Base-by-base conservation (phyloP, 1,140 invertebrate species). In the Berghia stephanieae region DNA sequence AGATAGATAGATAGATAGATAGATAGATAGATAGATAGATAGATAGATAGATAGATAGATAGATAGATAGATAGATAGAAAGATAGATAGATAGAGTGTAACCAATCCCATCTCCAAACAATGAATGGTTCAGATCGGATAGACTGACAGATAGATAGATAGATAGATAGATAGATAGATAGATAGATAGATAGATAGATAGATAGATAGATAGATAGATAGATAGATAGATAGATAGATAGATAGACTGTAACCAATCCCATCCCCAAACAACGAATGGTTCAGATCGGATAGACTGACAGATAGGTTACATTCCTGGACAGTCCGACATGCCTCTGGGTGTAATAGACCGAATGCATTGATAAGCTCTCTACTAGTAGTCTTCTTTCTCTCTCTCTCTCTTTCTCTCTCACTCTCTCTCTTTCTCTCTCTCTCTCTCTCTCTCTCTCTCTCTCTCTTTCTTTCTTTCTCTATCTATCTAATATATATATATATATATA, bases 1-100 rank as follows among this genome's bases (percentile, higher is more conserved):
- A 60, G 55, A 60, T 60, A 60, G 55, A 60, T 60, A 60, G 55
- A 60, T 60, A 60, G 55, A 60, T 60, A 60, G 55, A 60, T 60
- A 60, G 55, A 60, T 60, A 60, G 55, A 60, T 60, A 60, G 55
- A 60, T 60, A 60, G 55, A 60, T 60, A 60, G 55, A 60, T 60
- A 60, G 55, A 60, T 60, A 60, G 55, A 60, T 60, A 60, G 55
- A 60, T 60, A 60, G 55, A 60, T 60, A 60, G 55, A 60, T 60
- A 60, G 55, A 60, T 60, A 60, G 55, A 60, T 60, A 60, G 55
- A 60, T 60, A 60, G 55, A 60, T 60, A 60, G 55, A 60, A 24
- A 60, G 55, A 60, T 60, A 60, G 55, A 60, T 60, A 60, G 55
- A 60, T 60, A 60, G 10, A 36, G 4, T 34, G n/a, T 31, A 38